Percentiles rank a stretch among this genome's conserved stretches.
Conservation (phyloP, 2,113 vertebrate genomes). For the Glaucomys volans region DNA sequence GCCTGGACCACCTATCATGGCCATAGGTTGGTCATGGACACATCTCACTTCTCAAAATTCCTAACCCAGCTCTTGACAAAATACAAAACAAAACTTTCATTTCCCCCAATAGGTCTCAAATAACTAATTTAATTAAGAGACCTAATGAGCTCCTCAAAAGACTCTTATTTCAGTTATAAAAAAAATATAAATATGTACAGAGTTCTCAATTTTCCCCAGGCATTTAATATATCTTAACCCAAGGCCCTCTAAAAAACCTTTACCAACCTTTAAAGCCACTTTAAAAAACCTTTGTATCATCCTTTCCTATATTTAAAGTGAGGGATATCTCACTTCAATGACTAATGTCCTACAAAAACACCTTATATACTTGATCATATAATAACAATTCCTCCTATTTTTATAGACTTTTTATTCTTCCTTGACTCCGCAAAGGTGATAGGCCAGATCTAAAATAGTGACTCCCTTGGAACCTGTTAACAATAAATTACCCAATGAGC, state of each 20-base stretch:
- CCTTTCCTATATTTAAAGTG: not conserved
- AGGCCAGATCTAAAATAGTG: not conserved
- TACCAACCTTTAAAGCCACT: not conserved
- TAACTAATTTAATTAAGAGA: not conserved
- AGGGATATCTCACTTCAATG: not conserved
- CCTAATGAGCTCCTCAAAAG: not conserved
- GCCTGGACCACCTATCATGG: too few relatives aligned
- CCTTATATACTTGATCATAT: not conserved
- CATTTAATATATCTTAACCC: not conserved
- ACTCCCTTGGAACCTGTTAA: not conserved
- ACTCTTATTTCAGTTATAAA: not conserved
- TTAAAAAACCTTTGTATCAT: not conserved
- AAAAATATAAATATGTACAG: not conserved
- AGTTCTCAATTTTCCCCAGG: not conserved
- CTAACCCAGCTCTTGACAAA: not conserved
- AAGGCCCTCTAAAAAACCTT: not conserved
- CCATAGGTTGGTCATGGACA: too few relatives aligned
- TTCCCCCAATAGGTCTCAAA: not conserved
- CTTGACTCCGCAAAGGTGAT: not conserved
- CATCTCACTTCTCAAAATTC: not conserved
- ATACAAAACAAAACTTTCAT: not conserved
- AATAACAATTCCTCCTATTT: not conserved
- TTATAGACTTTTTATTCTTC: not conserved
- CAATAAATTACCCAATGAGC: not conserved
- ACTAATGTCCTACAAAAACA: not conserved